Evolutionary conservation across 1,140 invertebrate species (phyloP), one percentile per base, ranked within the genome.

Genomic region (Marisa cornuarietis): DNA sequence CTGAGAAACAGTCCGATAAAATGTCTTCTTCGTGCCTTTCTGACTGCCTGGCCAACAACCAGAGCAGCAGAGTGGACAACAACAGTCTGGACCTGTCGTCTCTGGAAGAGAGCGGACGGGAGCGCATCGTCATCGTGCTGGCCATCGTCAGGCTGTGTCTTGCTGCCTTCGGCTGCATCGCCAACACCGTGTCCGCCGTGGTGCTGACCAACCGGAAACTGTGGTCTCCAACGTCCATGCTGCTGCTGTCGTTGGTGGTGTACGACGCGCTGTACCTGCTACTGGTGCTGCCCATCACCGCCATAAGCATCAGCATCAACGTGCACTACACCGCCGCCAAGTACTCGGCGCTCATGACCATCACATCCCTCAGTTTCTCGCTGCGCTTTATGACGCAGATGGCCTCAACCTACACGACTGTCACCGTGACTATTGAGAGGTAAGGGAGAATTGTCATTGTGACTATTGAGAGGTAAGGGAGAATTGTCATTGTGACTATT

Each of bases 391-490:
- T 92, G 18, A 94, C 96, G 20, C 96, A 93, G 83, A 94, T 88
- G 92, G 96, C 96, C 42, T 96, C 96, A 26, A 96, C 97, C 78
- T 99, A 93, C 88, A 93, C 94, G 61, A 95, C 94, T 3, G 78
- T 81, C 14, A 76, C 76, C 49, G 68, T 81, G 24, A 80, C 72
- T 20, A 51, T 76, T 4, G 74, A 76, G 52, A 63, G 76, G 26
- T 77, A 9, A 11, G 54, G 31, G 31, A 42, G 1, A 1, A 42
- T 6, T 42, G 31, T n/a, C n/a, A n/a, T n/a, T n/a, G n/a, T n/a
- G n/a, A n/a, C n/a, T n/a, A n/a, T n/a, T n/a, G n/a, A n/a, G n/a
- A n/a, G n/a, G n/a, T n/a, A n/a, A n/a, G n/a, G n/a, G n/a, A n/a
- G n/a, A n/a, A n/a, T n/a, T n/a, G n/a, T n/a, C n/a, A n/a, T n/a